Evolutionary conservation across 1,140 invertebrate species (phyloP).

Genomic region (Drosophila malerkotliana): DNA sequence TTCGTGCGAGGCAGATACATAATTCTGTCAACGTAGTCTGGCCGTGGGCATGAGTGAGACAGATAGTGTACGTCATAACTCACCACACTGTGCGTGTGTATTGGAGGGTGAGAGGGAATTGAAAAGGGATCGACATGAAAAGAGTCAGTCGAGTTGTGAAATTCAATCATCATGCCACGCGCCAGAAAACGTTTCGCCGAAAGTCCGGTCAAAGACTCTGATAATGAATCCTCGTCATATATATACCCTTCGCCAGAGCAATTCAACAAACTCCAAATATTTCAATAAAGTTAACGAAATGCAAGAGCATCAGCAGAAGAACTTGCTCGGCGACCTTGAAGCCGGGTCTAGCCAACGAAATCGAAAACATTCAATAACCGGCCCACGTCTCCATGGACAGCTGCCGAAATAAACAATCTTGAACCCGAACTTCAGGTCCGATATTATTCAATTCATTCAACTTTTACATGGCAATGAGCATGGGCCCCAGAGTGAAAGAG

Average conservation of each 20-base stretch:
- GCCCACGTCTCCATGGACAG: constrained; percentile 39
- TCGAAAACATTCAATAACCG: constrained; percentile 68
- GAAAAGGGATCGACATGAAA: no score
- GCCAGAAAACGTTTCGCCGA: no score
- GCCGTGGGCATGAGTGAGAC: no score
- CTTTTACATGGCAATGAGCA: constrained; percentile 68
- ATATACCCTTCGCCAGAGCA: not conserved
- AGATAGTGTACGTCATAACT: no score
- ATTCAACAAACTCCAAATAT: constrained; percentile 28
- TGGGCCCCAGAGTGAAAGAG: constrained; percentile 6
- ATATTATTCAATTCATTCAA: constrained; percentile 72
- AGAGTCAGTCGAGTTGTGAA: no score
- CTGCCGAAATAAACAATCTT: constrained; percentile 72
- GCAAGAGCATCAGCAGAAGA: constrained; percentile 57
- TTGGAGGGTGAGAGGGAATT: not conserved
- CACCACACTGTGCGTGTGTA: no score
- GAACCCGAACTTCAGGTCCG: constrained; percentile 65
- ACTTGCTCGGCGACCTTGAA: constrained; percentile 74
- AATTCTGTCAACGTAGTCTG: no score
- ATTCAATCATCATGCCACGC: no score
- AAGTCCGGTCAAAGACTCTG: no score
- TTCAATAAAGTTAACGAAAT: constrained; percentile 28
- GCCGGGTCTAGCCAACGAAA: constrained; percentile 65
- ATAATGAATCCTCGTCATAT: no score
- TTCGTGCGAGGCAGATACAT: no score